Base-by-base conservation (phyloP, 2,888 invertebrate species). In the Caenorhabditis wallacei region DNA sequence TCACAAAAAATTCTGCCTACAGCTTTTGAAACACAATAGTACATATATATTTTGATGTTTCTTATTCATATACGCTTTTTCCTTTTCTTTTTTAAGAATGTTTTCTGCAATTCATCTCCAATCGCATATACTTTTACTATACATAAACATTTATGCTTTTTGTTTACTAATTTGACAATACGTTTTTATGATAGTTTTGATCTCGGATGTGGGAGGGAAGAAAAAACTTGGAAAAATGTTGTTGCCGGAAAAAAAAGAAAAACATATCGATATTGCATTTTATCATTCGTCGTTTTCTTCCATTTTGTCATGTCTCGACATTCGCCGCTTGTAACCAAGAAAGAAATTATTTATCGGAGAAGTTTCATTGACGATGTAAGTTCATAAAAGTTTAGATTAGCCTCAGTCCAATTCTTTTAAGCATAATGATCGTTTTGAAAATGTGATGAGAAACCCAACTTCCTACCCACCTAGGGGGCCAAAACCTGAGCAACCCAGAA, bases 331-430 rank as follows among this genome's bases (percentile, higher is more conserved):
- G 70, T 83, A 11, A 69, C 68, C 22, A 76, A 76, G 46, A 83
- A 80, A 24, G 83, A 83, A 40, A 80, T 83, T 24, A 80, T 83
- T 64, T 83, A 83, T 24, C 68, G 74, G 43, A 54, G 74, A 37
- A 79, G 69, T n/a, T 83, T 69, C 51, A 63, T 83, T 48, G 79
- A 83, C 53, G 57, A 74, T 46, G 83, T 83, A 8, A 69, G 78
- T 82, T 74, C n/a, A n/a, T n/a, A n/a, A 13, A 16, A 10, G 18
- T 51, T 43, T 13, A 40, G 30, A 5, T 40, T 40, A 40, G 2
- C 13, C 40, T 5, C 30, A 30, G 3, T 3, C 30, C 4, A 5
- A 30, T 30, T 30, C 30, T 30, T n/a, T n/a, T n/a, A 4, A 78
- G 81, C 81, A 82, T 20, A 78, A 82, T 61, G 71, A 72, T 24